Evolutionary conservation across 2,888 invertebrate genomes (phyloP), one percentile per base, ranked within the genome.

Genomic region (Teleiodes luculella): DNA sequence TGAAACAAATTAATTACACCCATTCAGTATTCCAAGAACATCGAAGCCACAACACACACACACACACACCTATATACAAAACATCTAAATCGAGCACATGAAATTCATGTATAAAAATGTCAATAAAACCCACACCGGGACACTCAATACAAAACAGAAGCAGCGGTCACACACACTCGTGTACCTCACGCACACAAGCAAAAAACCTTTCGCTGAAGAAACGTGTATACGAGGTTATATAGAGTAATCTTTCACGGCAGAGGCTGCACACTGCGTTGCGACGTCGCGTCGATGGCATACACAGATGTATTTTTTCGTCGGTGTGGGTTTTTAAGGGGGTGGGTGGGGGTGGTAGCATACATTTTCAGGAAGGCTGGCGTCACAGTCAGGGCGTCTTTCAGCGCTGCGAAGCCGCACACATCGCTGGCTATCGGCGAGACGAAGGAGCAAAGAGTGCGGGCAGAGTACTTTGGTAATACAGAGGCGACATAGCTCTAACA

Each of bases 81-180:
- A 75, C 74, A 78, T 80, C 79, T 81, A 82, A 80, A 82, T 81
- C 77, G 78, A 64, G 74, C 76, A 83, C 80, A 82, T 83, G 83
- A 81, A 87, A 86, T 87, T 85, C 82, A 83, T 85, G 80, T 86
- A 88, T 83, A 86, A 86, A 88, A 89, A 88, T 87, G 87, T 87
- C 87, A 87, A 87, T 87, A 86, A 75, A 68, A 76, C 78, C 55
- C 83, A 70, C 85, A 83, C 75, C 65, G 43, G 6, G 43, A 52
- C 52, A 52, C 30, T n/a, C 31, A 71, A 72, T 67, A 71, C 73
- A 67, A 70, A 73, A 68, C 67, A 70, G 62, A 53, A 55, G 50
- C 70, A 72, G 60, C 41, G 47, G 39, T 0, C 16, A 43, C 55
- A 52, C 65, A 58, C 62, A 72, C 74, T 57, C 61, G 64, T 58